Evolutionary conservation across 2,888 invertebrate species (phyloP).

Genomic region (Coenonympha glycerion): DNA sequence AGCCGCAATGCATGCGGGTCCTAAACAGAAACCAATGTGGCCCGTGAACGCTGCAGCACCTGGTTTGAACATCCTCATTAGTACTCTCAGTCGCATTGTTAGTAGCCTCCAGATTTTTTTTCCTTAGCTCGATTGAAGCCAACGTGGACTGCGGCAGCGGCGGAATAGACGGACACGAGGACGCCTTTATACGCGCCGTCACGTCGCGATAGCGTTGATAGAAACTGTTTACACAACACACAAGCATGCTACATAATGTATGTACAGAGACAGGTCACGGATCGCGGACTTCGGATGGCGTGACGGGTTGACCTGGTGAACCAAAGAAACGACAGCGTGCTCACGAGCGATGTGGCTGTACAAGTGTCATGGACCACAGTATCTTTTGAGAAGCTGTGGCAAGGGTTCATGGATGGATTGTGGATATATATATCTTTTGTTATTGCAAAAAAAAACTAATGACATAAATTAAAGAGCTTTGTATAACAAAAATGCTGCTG

Average conservation of each 20-base stretch:
- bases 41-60: conserved; percentile 58
- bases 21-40: conserved; percentile 31
- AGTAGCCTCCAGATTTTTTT: conserved; percentile 53
- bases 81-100: conserved; percentile 52
- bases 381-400: too few relatives aligned
- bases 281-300: conserved; percentile 2
- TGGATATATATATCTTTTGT: too few relatives aligned
- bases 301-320: conserved; percentile 7
- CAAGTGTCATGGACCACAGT: too few relatives aligned
- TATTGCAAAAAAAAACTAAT: too few relatives aligned
- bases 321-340: neutral
- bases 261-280: conserved; percentile 9
- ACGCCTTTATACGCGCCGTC: conserved; percentile 91
- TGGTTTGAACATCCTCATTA: conserved; percentile 65
- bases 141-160: conserved; percentile 71
- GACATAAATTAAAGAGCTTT: too few relatives aligned
- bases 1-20: neutral
- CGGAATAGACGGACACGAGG: conserved; percentile 85
- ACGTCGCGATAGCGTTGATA: conserved; percentile 91
- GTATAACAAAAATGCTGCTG: too few relatives aligned
- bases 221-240: conserved; percentile 79
- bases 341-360: neutral
- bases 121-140: conserved; percentile 46
- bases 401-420: too few relatives aligned
- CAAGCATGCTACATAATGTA: conserved; percentile 30